Evolutionary conservation across 2,888 invertebrate genomes (phyloP).

Genomic region (Tridacna gigas): DNA sequence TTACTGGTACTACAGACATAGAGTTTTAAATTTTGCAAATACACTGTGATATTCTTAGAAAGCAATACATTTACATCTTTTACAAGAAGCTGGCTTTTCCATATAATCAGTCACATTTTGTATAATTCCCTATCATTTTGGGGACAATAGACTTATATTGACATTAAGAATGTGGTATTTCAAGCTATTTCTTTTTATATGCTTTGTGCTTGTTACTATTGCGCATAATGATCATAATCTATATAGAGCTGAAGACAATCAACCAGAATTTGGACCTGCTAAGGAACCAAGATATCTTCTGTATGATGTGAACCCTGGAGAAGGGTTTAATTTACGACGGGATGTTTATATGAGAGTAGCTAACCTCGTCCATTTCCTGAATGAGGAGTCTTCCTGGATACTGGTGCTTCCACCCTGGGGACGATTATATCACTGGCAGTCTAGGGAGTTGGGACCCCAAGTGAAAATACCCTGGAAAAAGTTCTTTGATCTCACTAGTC

Average conservation of each 20-base stretch:
- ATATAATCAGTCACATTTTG: not conserved
- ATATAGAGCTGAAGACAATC: conserved; percentile 54
- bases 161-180: conserved; percentile 18
- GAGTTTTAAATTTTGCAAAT: too few relatives aligned
- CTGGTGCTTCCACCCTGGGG: conserved; percentile 97
- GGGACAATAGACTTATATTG: not conserved
- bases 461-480: conserved; percentile 90
- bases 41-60: too few relatives aligned
- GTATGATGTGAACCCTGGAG: conserved; percentile 97
- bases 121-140: not conserved
- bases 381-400: conserved; percentile 85
- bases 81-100: too few relatives aligned
- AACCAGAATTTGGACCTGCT: conserved; percentile 39
- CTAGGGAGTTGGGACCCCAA: conserved; percentile 84
- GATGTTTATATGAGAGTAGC: conserved; percentile 98
- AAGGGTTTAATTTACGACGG: conserved; percentile 98
- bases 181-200: not conserved
- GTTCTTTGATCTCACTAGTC: conserved; percentile 94
- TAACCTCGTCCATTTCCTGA: conserved; percentile 90
- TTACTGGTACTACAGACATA: too few relatives aligned
- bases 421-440: conserved; percentile 94
- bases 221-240: conserved; percentile 55
- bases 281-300: conserved; percentile 89
- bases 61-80: too few relatives aligned
- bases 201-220: conserved; percentile 7